Percentiles rank a stretch among this genome's conserved stretches.
Evolutionary conservation across 2,888 invertebrate species (phyloP).

Genomic region (Drosophila kanekoi): DNA sequence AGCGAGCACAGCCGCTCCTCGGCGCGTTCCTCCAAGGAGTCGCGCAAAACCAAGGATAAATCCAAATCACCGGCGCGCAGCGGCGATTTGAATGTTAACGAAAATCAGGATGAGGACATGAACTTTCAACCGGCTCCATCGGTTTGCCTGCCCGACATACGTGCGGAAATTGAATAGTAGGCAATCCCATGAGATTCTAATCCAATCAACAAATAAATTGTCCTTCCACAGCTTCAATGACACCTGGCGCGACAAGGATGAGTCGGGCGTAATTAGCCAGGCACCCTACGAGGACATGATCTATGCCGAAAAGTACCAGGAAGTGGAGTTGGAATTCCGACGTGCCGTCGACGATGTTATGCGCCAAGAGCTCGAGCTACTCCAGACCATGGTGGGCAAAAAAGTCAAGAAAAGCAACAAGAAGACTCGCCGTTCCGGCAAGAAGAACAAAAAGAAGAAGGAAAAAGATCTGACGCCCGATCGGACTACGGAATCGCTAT

Average conservation of each 20-base stretch:
- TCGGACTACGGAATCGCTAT: constrained; percentile 94
- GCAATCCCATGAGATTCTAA: constrained; percentile 14
- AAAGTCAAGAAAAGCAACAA: constrained; percentile 92
- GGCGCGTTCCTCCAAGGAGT: constrained; percentile 91
- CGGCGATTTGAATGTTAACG: constrained; percentile 87
- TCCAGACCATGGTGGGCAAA: constrained; percentile 89
- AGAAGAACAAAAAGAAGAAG: constrained; percentile 96
- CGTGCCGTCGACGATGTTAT: constrained; percentile 92
- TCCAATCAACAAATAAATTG: not conserved
- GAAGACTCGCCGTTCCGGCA: constrained; percentile 91
- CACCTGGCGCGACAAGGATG: constrained; percentile 93
- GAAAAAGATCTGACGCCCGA: constrained; percentile 98
- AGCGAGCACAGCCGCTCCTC: constrained; percentile 93
- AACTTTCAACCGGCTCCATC: constrained; percentile 89
- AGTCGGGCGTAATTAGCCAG: constrained; percentile 90
- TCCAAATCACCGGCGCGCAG: constrained; percentile 86
- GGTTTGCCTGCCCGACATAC: constrained; percentile 90
- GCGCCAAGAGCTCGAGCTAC: constrained; percentile 89
- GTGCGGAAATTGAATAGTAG: constrained; percentile 90
- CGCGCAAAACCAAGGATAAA: constrained; percentile 91
- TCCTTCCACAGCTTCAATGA: constrained; percentile 88
- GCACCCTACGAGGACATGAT: constrained; percentile 93
- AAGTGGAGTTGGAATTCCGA: constrained; percentile 93
- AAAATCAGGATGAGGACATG: constrained; percentile 87
- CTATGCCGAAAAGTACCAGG: constrained; percentile 91